Evolutionary conservation across 2,888 invertebrate species (phyloP).

Genomic region (Congeria kusceri): DNA sequence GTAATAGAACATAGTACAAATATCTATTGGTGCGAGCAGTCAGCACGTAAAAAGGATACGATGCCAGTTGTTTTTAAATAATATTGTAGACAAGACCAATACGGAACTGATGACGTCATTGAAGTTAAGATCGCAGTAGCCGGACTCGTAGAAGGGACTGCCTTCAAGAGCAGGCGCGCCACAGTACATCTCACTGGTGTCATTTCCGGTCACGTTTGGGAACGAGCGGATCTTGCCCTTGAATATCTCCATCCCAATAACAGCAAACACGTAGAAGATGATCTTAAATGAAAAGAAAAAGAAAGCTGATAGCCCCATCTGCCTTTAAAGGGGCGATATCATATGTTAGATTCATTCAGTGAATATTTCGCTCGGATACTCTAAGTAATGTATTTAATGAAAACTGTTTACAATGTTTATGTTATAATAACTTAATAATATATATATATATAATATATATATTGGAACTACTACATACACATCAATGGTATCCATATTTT

Average conservation of each 20-base stretch:
- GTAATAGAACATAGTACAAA: too few species aligned
- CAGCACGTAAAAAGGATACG: constrained; percentile 84
- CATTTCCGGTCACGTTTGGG: constrained; percentile 25
- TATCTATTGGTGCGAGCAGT: too few species aligned
- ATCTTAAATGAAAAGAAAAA: constrained; percentile 81
- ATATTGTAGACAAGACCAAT: constrained; percentile 85
- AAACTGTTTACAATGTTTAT: too few species aligned
- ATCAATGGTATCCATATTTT: too few species aligned
- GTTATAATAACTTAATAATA: too few species aligned
- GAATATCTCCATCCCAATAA: constrained; percentile 86
- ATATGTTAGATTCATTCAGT: too few species aligned
- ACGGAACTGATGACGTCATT: constrained; percentile 85
- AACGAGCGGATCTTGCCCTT: constrained; percentile 79
- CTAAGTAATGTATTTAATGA: too few species aligned
- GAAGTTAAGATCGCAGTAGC: constrained; percentile 86
- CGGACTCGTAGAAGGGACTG: constrained; percentile 81
- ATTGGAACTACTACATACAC: too few species aligned
- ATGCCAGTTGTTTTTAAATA: constrained; percentile 87
- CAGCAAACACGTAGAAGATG: constrained; percentile 85
- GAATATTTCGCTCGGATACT: too few species aligned
- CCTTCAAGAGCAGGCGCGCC: constrained; percentile 80
- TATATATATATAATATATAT: too few species aligned
- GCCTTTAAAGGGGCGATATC: too few species aligned
- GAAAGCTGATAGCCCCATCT: too few species aligned
- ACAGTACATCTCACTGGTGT: constrained; percentile 73